phyloP scores from a whole-genome alignment of 2,113 vertebrate species.

The Addax nasomaculatus region DNA sequence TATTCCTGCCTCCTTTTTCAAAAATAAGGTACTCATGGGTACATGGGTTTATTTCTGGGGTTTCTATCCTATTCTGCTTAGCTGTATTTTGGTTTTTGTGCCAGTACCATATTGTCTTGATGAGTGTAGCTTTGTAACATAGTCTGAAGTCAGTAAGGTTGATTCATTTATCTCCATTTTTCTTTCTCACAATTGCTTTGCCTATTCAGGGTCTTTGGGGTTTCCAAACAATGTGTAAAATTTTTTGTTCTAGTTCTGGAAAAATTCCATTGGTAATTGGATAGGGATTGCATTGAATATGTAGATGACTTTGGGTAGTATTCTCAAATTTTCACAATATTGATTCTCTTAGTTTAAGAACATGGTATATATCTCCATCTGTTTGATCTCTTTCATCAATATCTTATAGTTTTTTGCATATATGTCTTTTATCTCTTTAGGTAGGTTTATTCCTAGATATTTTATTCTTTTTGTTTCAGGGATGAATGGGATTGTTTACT shows the following conservation, averaged over 20 bases:
- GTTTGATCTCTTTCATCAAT: background rate
- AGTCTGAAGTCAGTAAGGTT: background rate
- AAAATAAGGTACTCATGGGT: background rate
- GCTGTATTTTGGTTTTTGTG: background rate
- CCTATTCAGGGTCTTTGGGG: background rate
- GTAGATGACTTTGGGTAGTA: background rate
- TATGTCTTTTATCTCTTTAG: background rate
- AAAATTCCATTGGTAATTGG: background rate
- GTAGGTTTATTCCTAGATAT: background rate
- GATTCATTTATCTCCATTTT: background rate
- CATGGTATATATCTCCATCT: background rate
- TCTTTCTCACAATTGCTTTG: background rate
- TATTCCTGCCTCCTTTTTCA: background rate
- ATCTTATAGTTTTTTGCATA: background rate
- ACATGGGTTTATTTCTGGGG: background rate
- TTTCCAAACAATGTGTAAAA: background rate
- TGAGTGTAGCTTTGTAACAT: background rate
- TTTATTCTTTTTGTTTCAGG: background rate
- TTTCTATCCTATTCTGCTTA: background rate
- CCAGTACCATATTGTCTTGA: background rate
- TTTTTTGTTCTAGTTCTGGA: background rate
- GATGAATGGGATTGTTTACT: background rate
- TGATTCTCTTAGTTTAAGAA: background rate
- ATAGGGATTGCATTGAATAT: background rate
- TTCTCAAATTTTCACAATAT: background rate